Evolutionary conservation across 92 coral and sea anemone genomes (phyloP).

Genomic region (Epizoanthus rinbou): DNA sequence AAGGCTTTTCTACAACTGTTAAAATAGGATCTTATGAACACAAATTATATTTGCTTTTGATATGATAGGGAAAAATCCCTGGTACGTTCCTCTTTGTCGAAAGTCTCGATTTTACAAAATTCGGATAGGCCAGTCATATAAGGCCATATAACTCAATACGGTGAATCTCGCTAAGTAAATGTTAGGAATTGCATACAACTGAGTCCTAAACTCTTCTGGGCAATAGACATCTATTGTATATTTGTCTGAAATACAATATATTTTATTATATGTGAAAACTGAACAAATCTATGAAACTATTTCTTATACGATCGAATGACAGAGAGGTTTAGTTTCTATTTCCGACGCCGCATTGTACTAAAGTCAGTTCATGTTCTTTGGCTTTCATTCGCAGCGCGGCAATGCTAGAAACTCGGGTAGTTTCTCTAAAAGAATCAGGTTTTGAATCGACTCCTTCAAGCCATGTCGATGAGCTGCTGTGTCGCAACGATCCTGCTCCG

Average conservation of each 20-base stretch:
- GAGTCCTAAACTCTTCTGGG: too few species aligned
- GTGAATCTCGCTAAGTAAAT: too few species aligned
- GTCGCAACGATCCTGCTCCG: slow-evolving; percentile 22
- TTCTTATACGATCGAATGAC: not conserved
- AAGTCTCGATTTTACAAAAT: not conserved
- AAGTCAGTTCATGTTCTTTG: slow-evolving; percentile 88
- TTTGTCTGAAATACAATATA: too few species aligned
- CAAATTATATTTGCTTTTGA: slow-evolving; percentile 10
- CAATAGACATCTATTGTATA: too few species aligned
- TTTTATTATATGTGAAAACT: not conserved
- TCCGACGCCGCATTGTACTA: slow-evolving; percentile 62
- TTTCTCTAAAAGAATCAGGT: slow-evolving; percentile 51
- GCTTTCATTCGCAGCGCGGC: slow-evolving; percentile 89
- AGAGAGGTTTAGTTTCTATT: slow-evolving; percentile 29
- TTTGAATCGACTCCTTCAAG: slow-evolving; percentile 36
- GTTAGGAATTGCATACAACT: too few species aligned
- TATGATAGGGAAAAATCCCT: not conserved
- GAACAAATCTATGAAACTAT: not conserved
- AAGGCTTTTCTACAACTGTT: not conserved
- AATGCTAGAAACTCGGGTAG: slow-evolving; percentile 83
- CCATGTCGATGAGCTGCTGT: slow-evolving; percentile 29
- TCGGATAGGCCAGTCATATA: not conserved
- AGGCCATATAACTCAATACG: not conserved
- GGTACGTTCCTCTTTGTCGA: not conserved
- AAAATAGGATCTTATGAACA: not conserved